These are phyloP conservation scores for Diadema setosum DNA, from an alignment of 35 echinoderm and acorn worm genomes.

Conservation along the genomic window DNA sequence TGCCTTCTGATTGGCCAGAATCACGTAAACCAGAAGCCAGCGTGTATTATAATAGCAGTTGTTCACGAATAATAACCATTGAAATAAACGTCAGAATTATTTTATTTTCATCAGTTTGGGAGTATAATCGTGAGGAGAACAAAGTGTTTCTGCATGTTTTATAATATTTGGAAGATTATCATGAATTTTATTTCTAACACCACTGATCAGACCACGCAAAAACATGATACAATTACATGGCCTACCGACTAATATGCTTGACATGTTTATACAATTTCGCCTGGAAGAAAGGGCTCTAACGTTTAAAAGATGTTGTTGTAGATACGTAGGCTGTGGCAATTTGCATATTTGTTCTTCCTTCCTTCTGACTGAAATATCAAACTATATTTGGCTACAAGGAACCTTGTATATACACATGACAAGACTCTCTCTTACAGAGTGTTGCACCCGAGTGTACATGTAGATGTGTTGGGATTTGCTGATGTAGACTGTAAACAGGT, in stretches of 20 bases:
- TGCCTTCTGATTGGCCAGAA: constrained; percentile 3
- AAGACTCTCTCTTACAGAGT: no score
- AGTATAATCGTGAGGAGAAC: neutral
- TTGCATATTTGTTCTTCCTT: no score
- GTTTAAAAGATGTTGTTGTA: no score
- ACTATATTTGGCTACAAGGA: no score
- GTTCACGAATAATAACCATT: neutral
- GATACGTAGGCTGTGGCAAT: no score
- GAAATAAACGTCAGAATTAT: constrained; percentile 27
- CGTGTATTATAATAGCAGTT: neutral
- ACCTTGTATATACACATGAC: no score
- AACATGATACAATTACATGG: neutral
- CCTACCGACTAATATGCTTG: neutral
- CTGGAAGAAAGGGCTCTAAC: no score
- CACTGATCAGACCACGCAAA: neutral
- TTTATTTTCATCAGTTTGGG: constrained; percentile 1
- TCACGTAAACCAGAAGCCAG: constrained; percentile 1
- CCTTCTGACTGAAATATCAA: no score
- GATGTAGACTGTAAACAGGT: no score
- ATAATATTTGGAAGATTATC: neutral
- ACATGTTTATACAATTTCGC: no score
- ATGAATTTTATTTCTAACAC: neutral
- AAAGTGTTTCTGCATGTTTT: neutral
- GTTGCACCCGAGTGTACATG: no score
- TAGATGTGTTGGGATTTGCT: no score